Percentiles rank a stretch among this genome's conserved stretches.
Conservation (phyloP, 2,888 invertebrate genomes). For the Folsomia manolachei region DNA sequence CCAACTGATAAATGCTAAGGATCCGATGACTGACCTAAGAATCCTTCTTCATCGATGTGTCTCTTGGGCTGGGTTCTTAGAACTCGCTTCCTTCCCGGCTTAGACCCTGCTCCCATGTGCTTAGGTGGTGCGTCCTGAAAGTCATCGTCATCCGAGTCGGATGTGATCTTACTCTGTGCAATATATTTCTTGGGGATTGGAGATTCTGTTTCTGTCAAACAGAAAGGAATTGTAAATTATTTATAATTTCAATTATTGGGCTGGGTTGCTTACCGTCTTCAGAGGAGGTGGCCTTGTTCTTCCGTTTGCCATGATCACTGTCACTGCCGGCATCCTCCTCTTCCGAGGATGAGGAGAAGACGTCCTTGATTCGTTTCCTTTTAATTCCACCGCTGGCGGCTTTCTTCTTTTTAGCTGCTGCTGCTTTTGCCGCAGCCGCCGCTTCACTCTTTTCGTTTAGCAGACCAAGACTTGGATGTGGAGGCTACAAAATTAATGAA, state of each 20-base stretch:
- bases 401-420: not conserved
- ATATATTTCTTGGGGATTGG: slow-evolving; percentile 24
- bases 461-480: too few relatives aligned
- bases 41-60: slow-evolving; percentile 54
- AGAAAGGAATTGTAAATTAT: slow-evolving; percentile 22
- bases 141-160: slow-evolving; percentile 39
- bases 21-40: slow-evolving; percentile 52
- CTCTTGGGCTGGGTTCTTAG: slow-evolving; percentile 51
- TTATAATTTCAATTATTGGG: not conserved
- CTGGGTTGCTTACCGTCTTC: too few relatives aligned
- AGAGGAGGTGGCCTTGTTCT: too few relatives aligned
- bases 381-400: slow-evolving; percentile 11
- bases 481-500: too few relatives aligned
- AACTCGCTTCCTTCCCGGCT: slow-evolving; percentile 38
- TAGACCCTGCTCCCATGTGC: not conserved
- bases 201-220: too few relatives aligned
- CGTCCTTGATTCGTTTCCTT: slow-evolving; percentile 39
- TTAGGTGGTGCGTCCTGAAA: slow-evolving; percentile 8
- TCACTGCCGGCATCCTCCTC: slow-evolving; percentile 24
- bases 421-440: not conserved
- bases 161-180: slow-evolving; percentile 29
- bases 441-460: too few relatives aligned
- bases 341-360: slow-evolving; percentile 29
- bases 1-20: too few relatives aligned
- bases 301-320: too few relatives aligned